Percentiles rank a stretch among this genome's conserved stretches.
These are phyloP conservation scores for Lineus longissimus DNA, from an alignment of 1,140 invertebrate species.

Conservation along the genomic window DNA sequence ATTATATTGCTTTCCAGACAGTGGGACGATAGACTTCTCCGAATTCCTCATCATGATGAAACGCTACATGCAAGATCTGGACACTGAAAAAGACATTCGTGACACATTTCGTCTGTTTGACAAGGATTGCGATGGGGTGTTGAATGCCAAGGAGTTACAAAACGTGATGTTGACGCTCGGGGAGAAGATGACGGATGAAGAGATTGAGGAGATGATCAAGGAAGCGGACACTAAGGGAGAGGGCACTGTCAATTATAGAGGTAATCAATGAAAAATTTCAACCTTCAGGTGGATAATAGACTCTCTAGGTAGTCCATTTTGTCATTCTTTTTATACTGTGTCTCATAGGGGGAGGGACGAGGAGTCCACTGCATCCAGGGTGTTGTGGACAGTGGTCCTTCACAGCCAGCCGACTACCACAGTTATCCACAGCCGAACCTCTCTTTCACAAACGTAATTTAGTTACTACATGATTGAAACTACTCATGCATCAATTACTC, in stretches of 20 bases:
- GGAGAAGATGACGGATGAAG: conserved; percentile 80
- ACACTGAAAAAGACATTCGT: conserved; percentile 97
- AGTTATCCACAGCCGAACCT: too few species aligned
- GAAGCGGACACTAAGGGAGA: conserved; percentile 86
- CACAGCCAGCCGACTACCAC: too few species aligned
- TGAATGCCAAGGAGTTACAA: conserved; percentile 29
- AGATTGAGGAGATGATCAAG: conserved; percentile 87
- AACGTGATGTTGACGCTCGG: conserved; percentile 88
- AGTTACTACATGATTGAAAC: too few species aligned
- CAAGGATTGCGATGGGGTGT: conserved; percentile 89
- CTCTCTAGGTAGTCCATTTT: too few species aligned
- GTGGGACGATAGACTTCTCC: conserved; percentile 97
- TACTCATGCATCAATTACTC: too few species aligned
- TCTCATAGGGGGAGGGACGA: too few species aligned
- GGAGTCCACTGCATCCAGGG: too few species aligned
- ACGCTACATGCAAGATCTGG: conserved; percentile 98
- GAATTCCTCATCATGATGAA: conserved; percentile 92
- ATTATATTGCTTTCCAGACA: conserved; percentile 72
- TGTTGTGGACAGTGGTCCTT: too few species aligned
- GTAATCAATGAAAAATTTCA: conserved; percentile 9
- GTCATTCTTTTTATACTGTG: too few species aligned
- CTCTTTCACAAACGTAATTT: too few species aligned
- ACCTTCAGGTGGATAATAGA: too few species aligned
- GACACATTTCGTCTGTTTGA: conserved; percentile 98
- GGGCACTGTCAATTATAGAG: conserved; percentile 39